phyloP scores from a whole-genome alignment of 2,113 vertebrate genomes.

The Podocnemis expansa region DNA sequence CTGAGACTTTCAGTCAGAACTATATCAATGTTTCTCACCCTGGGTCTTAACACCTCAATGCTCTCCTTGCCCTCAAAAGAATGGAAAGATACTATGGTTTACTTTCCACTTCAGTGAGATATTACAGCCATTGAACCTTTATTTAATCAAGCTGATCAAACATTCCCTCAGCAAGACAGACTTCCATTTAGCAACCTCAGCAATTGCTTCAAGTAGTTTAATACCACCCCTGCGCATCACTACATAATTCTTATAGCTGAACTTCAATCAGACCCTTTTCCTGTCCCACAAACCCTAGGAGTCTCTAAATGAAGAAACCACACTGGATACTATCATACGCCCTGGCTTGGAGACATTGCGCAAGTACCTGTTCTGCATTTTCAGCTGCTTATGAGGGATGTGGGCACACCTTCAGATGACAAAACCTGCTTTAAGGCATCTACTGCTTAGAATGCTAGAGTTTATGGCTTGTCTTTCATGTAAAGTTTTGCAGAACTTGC shows the following conservation, averaged over 20 bases:
- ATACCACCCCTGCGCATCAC: not conserved
- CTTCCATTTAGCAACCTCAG: not conserved
- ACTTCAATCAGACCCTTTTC: not conserved
- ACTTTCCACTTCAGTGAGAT: not conserved
- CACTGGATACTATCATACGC: no score
- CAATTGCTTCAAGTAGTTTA: not conserved
- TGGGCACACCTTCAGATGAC: not conserved
- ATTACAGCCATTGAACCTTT: not conserved
- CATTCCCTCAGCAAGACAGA: not conserved
- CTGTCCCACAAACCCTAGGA: not conserved
- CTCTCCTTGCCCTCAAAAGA: not conserved
- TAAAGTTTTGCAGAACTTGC: not conserved
- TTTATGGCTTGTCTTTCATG: not conserved
- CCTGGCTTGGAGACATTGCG: no score
- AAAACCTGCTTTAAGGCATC: not conserved
- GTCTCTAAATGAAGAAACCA: not conserved
- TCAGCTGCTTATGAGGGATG: no score
- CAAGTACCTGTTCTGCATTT: no score
- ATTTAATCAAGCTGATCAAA: not conserved
- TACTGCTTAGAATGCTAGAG: no score
- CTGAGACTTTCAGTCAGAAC: accelerated
- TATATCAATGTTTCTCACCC: accelerated
- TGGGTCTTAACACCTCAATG: not conserved
- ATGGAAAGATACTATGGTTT: not conserved
- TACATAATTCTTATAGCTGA: not conserved